Percentiles rank a stretch among this genome's conserved stretches.
Conservation (phyloP, 2,113 vertebrate genomes). For the Probosciger aterrimus region DNA sequence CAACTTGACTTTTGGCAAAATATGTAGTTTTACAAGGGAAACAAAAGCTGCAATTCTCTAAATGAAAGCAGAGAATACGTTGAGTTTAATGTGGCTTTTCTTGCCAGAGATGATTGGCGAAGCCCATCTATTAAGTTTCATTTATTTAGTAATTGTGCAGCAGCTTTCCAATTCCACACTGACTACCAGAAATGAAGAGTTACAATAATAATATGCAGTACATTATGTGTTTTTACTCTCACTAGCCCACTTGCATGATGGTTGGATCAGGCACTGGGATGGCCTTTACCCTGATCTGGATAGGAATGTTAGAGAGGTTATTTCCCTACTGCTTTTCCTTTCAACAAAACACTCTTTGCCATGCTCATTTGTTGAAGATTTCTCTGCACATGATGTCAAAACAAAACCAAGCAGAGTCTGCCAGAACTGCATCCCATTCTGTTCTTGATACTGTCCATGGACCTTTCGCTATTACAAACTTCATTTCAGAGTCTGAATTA, state of each 20-base stretch:
- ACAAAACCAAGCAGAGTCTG: not conserved
- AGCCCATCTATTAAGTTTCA: slow-evolving; percentile 38
- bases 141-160: slow-evolving; percentile 28
- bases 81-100: slow-evolving; percentile 22
- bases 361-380: not conserved
- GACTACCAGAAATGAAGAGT: slow-evolving; percentile 13
- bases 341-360: not conserved
- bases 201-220: not conserved
- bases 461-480: not conserved
- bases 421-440: not conserved
- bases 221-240: not conserved
- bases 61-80: slow-evolving; percentile 22
- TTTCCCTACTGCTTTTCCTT: not conserved
- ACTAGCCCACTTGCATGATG: not conserved
- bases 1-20: slow-evolving; percentile 43
- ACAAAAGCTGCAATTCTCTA: slow-evolving; percentile 43
- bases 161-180: slow-evolving; percentile 28
- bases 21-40: slow-evolving; percentile 36
- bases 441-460: not conserved
- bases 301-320: not conserved
- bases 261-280: not conserved
- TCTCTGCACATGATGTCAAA: not conserved
- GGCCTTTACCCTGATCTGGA: not conserved
- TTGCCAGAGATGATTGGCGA: slow-evolving; percentile 39
- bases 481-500: not conserved